Evolutionary conservation across 2,797 vertebrate genomes (phyloP), one percentile per base, ranked within the genome.

Genomic region (Thaleichthys pacificus): DNA sequence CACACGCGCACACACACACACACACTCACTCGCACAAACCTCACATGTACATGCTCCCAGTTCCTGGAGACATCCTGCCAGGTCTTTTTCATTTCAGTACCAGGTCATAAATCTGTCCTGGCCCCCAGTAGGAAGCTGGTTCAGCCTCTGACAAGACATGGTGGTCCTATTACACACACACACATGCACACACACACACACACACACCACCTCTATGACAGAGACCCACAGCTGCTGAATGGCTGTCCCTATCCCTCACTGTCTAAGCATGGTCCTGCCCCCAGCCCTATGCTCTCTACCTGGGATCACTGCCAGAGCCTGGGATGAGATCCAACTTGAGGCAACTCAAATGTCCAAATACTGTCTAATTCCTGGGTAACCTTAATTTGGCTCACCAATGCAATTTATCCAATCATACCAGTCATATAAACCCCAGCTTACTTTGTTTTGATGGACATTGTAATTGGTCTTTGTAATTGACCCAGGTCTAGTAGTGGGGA

Each of bases 141-240:
- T 82, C 76, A 82, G 60, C 76, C 77, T 76, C 80, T 80, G 73
- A 81, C 79, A 77, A 68, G 84, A 21, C 57, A 49, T 32, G 17
- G 56, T 47, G 47, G 14, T 49, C 69, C 66, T 38, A 62, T 49
- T 76, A 47, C 42, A 14, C 17, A 67, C 61, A 66, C 61, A 83
- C 82, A 80, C 81, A 86, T 86, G 72, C 77, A 73, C 67, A 24
- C n/a, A 84, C 78, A 72, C 85, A 28, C 28, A 28, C 28, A 28
- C 75, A 72, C 80, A 73, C 57, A 8, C 38, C 72, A 69, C 76
- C 72, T 72, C 74, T 30, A 77, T 88, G 90, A 91, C 88, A 82
- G 84, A 87, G 81, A 82, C 83, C 82, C 85, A 85, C 91, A 93
- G 89, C 91, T 92, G 92, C 86, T 80, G 82, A 71, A 3, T 67